Base-by-base conservation (phyloP, 2,888 invertebrate species). In the Gryllus longicercus region DNA sequence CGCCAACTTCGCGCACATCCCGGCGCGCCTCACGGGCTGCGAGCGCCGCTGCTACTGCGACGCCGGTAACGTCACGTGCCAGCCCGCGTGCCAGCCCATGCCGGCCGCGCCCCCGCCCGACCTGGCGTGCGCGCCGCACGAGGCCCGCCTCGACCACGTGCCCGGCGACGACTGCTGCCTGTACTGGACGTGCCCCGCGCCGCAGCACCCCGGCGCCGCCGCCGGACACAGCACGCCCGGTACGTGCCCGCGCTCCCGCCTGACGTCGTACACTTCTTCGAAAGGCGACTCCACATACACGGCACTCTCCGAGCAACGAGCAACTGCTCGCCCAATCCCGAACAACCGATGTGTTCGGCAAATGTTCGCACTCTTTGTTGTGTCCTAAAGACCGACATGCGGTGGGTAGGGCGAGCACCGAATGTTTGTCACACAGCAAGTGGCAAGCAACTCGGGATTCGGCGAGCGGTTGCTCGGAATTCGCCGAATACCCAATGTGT, bases 11-110 rank as follows among this genome's bases (percentile, higher is more conserved):
- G 80, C 77, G 12, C 81, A 93, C 84, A 91, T 97, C 77, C 96
- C 96, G 0, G 88, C 91, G 12, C 91, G 93, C 79, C 87, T 96
- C 4, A 94, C 95, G 16, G 86, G 96, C 79, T 97, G 96, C 85
- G 95, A 96, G 82, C 91, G 94, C 83, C 91, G 93, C 83, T 97
- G 96, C 85, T 95, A 93, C 86, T 97, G 96, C 85, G 95, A 96
- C 86, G 93, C 93, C 86, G 96, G 96, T 21, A 94, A 94, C 83
- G 90, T 97, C 23, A 94, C 95, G 82, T 97, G 97, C 84, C 93
- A 94, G 83, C 92, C 93, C 74, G 91, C 92, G 18, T 97, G 97
- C 87, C 91, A 93, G 2, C 93, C 94, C 0, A 91, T 96, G 0
- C 89, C 94, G 1, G 92, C 93, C 0, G 84, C 92, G 50, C 96